Evolutionary conservation across 2,888 invertebrate genomes (phyloP), one percentile per base, ranked within the genome.

Genomic region (Pterostichus niger): DNA sequence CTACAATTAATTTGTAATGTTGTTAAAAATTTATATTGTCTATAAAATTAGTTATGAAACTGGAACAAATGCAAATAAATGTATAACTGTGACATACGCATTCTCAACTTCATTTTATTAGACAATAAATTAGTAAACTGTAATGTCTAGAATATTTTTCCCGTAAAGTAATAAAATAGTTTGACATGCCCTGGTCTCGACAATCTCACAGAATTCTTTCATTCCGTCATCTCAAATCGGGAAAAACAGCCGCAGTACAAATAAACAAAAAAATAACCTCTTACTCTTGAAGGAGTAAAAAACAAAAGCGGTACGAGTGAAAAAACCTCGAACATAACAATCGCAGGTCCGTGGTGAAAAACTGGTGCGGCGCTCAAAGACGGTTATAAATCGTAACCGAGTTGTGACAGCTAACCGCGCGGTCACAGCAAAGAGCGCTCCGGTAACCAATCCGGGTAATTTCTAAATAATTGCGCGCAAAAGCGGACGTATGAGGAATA

Each of bases 321-420:
- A 71, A 81, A 81, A 56, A 73, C 24, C 61, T 44, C 33, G 61
- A 80, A 81, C 31, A 46, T 61, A 78, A 78, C 78, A 78, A 78
- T 61, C 44, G 78, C 56, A 78, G 31, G 56, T 56, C 49, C 40
- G 56, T 35, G 46, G 11, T 80, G 68, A 81, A 81, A 81, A 81
- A 81, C 35, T 81, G 33, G 81, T 9, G 68, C 81, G 81, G 81
- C 73, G 54, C 54, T 81, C 81, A 81, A 81, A 81, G 81, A 40
- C 71, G 73, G 71, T 17, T 35, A 81, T 81, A 81, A 81, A 81
- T 81, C 33, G 40, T 56, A 56, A 71, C 44, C 44, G 6, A 15
- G 68, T 10, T 15, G 40, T 71, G 44, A 71, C 68, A 44, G 13
- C 7, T 17, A 13, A 46, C 64, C 13, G 64, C n/a, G 56, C 56